Evolutionary conservation across 2,888 invertebrate genomes (phyloP).

Genomic region (Meiosimyza decipiens): DNA sequence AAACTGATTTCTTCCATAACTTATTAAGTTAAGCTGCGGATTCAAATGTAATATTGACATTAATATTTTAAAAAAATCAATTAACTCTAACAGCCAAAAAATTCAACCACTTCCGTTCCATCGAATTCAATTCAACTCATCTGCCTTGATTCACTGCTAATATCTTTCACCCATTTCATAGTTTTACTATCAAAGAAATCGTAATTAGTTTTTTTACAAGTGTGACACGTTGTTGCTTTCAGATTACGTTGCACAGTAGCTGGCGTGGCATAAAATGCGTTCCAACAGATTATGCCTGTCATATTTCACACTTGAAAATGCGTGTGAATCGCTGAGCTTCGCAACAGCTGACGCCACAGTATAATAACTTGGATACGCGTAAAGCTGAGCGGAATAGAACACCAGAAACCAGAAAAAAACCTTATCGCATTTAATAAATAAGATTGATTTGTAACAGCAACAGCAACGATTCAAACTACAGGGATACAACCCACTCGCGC

Average conservation of each 20-base stretch:
- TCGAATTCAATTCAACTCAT: no score
- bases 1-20: no score
- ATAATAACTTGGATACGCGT: background rate
- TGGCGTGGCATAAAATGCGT: slow-evolving; percentile 42
- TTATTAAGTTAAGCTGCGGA: no score
- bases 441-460: slow-evolving; percentile 57
- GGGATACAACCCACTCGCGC: background rate
- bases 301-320: slow-evolving; percentile 35
- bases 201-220: no score
- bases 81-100: background rate
- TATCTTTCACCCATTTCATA: no score
- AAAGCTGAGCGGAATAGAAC: slow-evolving; percentile 11
- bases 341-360: slow-evolving; percentile 40
- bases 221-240: background rate
- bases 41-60: no score
- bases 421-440: slow-evolving; percentile 43
- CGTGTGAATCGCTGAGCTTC: slow-evolving; percentile 39
- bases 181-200: no score
- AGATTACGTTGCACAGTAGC: slow-evolving; percentile 39
- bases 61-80: no score
- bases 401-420: background rate
- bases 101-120: background rate
- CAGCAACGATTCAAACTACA: background rate
- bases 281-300: slow-evolving; percentile 33
- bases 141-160: no score